These are phyloP conservation scores for Cryptoprocta ferox DNA, from an alignment of 2,797 vertebrate species.

Conservation along the genomic window DNA sequence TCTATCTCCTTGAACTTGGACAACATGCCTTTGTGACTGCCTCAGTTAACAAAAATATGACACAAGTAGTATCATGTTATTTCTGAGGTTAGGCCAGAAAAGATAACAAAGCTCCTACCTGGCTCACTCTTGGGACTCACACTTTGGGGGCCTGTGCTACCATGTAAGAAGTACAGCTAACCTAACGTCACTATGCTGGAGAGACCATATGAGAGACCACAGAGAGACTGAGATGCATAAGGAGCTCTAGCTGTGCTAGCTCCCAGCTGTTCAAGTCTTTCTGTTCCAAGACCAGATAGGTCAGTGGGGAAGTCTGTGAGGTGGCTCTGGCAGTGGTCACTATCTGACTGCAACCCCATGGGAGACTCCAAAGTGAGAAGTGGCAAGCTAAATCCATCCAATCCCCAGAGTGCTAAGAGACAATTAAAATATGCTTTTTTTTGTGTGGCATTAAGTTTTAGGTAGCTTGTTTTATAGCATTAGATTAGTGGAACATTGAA, in stretches of 20 bases:
- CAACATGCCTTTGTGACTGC: not conserved
- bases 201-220: not conserved
- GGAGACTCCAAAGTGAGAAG: not conserved
- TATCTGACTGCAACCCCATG: not conserved
- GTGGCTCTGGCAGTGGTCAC: not conserved
- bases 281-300: not conserved
- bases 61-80: not conserved
- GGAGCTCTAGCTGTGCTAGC: not conserved
- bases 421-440: not conserved
- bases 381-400: not conserved
- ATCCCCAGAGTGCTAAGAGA: not conserved
- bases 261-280: not conserved
- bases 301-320: not conserved
- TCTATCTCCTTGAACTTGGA: not conserved
- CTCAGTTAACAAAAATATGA: conserved; percentile 18
- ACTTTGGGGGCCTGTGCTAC: not conserved
- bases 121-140: not conserved
- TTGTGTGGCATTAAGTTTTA: not conserved
- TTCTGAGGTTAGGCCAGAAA: not conserved
- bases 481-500: not conserved
- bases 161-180: not conserved
- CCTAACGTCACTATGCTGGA: not conserved
- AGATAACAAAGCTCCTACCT: not conserved
- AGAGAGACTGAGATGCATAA: not conserved
- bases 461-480: not conserved